Base-by-base conservation (phyloP, 2,113 vertebrate genomes). In the Aramus guarauna region DNA sequence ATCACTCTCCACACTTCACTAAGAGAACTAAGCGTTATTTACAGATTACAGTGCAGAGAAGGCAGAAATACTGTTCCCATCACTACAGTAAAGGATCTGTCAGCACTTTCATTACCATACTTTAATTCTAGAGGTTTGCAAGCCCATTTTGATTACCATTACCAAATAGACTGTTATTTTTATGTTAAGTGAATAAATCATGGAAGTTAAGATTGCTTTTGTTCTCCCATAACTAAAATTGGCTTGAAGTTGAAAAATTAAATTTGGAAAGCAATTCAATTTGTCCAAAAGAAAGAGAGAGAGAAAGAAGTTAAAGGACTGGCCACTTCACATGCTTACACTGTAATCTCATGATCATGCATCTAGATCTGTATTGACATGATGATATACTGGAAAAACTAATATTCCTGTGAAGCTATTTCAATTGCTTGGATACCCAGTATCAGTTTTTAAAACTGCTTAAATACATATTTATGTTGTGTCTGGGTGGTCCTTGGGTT, bases 151-250 rank as follows among this genome's bases (percentile, higher is more conserved):
- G 79, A 94, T 81, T 89, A 81, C 77, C n/a, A 20, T 77, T 77
- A 93, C 37, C 69, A 74, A 92, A 74, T 0, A 80, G 56, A 48
- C 58, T 26, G 72, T 41, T 94, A 72, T 89, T 92, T 96, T 96
- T 87, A 92, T 55, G 86, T 86, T 91, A 94, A 87, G 39, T 68
- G 86, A 94, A 92, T 91, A 95, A 92, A 92, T 86, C 34, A 69
- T 21, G 45, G 53, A 75, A 62, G 53, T 68, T 85, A 84, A 91
- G 89, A 87, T 66, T 79, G 58, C 9, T 72, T 92, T 96, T 87
- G 19, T 90, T 89, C 69, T 94, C 73, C 92, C 84, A 55, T 85
- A 87, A 92, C 76, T 87, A 89, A 91, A 95, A 91, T 37, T 76
- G 69, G 73, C 92, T 73, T 73, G 60, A 91, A 91, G 39, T n/a